These are phyloP conservation scores for Drosophila neocordata DNA, from an alignment of 1,140 invertebrate species.

Conservation along the genomic window DNA sequence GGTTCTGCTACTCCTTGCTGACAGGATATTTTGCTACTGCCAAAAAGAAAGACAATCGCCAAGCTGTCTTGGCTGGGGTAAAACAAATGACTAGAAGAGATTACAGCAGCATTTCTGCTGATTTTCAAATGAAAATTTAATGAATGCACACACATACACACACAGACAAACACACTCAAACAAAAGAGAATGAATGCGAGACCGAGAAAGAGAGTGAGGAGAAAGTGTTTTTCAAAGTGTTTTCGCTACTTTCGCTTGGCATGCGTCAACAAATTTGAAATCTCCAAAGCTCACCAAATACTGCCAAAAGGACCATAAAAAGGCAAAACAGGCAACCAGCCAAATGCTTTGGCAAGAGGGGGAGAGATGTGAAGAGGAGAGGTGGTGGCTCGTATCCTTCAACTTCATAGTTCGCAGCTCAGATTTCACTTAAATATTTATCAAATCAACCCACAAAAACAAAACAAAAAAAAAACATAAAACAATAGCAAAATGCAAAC, in stretches of 20 bases:
- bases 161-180: slow-evolving; percentile 8
- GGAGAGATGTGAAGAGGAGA: background rate
- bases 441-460: slow-evolving; percentile 14
- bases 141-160: slow-evolving; percentile 52
- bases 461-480: background rate
- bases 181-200: background rate
- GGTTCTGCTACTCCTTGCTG: slow-evolving; percentile 5
- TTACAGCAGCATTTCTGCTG: slow-evolving; percentile 72
- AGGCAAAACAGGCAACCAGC: slow-evolving; percentile 3
- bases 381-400: background rate
- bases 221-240: slow-evolving; percentile 38
- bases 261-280: slow-evolving; percentile 43
- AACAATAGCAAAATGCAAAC: slow-evolving; percentile 45
- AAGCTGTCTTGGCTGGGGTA: slow-evolving; percentile 47
- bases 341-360: background rate
- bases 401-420: slow-evolving; percentile 8
- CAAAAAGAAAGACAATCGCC: slow-evolving; percentile 40
- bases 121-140: slow-evolving; percentile 80
- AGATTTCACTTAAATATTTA: slow-evolving; percentile 69
- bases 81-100: slow-evolving; percentile 68
- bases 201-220: background rate
- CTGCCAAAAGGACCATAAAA: slow-evolving; percentile 22
- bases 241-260: slow-evolving; percentile 11
- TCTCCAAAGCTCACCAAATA: slow-evolving; percentile 28
- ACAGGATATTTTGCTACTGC: slow-evolving; percentile 10